phyloP scores from a whole-genome alignment of 2,888 invertebrate genomes.

The Cheilosia variabilis region DNA sequence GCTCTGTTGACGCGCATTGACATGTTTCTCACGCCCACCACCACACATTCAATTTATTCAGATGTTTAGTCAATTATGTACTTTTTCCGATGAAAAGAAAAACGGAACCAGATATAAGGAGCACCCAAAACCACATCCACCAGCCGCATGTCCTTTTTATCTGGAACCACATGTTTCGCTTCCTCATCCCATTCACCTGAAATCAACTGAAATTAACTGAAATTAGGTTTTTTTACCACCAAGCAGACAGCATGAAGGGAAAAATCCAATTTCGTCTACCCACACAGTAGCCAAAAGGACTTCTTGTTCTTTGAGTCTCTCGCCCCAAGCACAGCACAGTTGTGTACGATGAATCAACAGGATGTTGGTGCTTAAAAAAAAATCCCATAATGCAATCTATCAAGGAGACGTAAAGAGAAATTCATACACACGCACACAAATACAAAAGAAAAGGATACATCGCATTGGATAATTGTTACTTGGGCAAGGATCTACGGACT shows the following conservation, averaged over 20 bases:
- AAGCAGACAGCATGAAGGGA: conserved; percentile 21
- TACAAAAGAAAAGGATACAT: conserved; percentile 42
- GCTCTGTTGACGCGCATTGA: conserved; percentile 49
- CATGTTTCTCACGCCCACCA: conserved; percentile 59
- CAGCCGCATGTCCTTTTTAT: conserved; percentile 49
- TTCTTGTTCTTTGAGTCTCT: background rate
- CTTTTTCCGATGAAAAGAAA: conserved; percentile 42
- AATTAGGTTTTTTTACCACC: conserved; percentile 54
- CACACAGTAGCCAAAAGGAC: conserved; percentile 43
- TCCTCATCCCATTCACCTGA: conserved; percentile 59
- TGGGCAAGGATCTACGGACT: conserved; percentile 26
- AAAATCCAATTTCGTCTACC: conserved; percentile 60
- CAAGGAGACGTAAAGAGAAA: conserved; percentile 29
- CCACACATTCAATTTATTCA: conserved; percentile 56
- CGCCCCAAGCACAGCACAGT: background rate
- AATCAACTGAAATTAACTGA: conserved; percentile 63
- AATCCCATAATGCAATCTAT: conserved; percentile 65
- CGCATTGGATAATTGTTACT: conserved; percentile 67
- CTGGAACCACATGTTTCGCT: conserved; percentile 46
- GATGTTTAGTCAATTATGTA: conserved; percentile 62
- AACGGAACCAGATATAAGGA: background rate
- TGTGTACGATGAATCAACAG: conserved; percentile 76
- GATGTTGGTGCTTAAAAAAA: conserved; percentile 76
- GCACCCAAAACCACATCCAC: conserved; percentile 39
- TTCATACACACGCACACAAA: background rate